These are phyloP conservation scores for Diadumene lineata DNA, from an alignment of 92 coral and sea anemone species.

Conservation along the genomic window DNA sequence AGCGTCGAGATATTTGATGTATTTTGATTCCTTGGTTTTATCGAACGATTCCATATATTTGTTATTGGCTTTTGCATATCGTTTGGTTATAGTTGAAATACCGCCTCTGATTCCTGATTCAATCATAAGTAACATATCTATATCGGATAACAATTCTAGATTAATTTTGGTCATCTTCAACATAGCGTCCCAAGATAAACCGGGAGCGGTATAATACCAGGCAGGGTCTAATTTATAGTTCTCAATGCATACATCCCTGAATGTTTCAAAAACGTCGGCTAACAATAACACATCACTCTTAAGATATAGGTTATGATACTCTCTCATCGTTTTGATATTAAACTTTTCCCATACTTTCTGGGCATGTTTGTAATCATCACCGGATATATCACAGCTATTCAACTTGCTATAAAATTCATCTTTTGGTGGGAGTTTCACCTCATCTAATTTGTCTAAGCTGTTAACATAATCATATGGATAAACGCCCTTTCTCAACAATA, in stretches of 20 bases:
- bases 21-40: neutral
- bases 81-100: neutral
- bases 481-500: neutral
- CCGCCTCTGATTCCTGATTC: neutral
- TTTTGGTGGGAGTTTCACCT: neutral
- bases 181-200: neutral
- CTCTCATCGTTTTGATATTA: neutral
- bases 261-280: neutral
- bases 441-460: neutral
- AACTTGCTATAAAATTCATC: too few relatives aligned
- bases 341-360: too few relatives aligned
- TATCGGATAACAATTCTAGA: neutral
- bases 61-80: too few relatives aligned
- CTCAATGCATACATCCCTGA: neutral
- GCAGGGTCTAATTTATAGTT: too few relatives aligned
- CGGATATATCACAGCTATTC: too few relatives aligned
- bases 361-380: too few relatives aligned
- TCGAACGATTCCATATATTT: too few relatives aligned
- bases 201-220: neutral
- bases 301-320: neutral
- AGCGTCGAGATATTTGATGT: too few relatives aligned
- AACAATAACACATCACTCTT: too few relatives aligned
- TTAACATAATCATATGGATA: too few relatives aligned
- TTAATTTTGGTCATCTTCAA: too few relatives aligned
- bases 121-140: neutral